Base-by-base conservation (phyloP, 2,797 vertebrate genomes). In the Garrulus glandarius region DNA sequence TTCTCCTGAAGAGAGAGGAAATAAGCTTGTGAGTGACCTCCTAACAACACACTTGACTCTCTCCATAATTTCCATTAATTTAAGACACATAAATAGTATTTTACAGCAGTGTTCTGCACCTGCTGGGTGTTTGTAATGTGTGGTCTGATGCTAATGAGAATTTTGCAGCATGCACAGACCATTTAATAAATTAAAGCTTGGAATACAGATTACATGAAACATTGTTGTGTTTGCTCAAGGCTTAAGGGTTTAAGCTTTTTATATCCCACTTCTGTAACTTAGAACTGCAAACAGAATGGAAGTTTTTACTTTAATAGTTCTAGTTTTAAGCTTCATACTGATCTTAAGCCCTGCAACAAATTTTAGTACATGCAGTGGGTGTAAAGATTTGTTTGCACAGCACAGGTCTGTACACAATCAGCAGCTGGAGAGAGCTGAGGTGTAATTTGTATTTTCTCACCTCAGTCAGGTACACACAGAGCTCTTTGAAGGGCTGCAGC, bases 401-500 rank as follows among this genome's bases (percentile, higher is more conserved):
- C 2, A 21, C 21, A 64, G 11, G 30, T 53, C 56, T 39, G 34
- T 43, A 52, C 50, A 68, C 64, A 26, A 56, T 0, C 44, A 77
- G 60, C 20, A 89, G 9, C 0, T 41, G 55, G 44, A 21, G 34
- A 49, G 7, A 27, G 39, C 0, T 80, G 9, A 67, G 49, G 41
- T 36, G n/a, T 0, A 18, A 14, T 46, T 84, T 39, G 0, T 6
- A 0, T 57, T 37, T 67, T 6, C 79, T 84, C 95, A 99, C 99
- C 99, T 99, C 98, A 1, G 98, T 99, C 74, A 99, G 99, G 96
- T 99, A 99, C 3, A 96, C 84, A 84, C 99, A 99, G 44, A 99
- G 99, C 83, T 99, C 98, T 96, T 99, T 99, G 92, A 99, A 99
- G 56, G 99, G 99, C 98, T 99, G 98, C 14, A 99, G 98, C 92